These are phyloP conservation scores for Neocrepidodera transversa DNA, from an alignment of 2,888 invertebrate genomes.

Conservation along the genomic window DNA sequence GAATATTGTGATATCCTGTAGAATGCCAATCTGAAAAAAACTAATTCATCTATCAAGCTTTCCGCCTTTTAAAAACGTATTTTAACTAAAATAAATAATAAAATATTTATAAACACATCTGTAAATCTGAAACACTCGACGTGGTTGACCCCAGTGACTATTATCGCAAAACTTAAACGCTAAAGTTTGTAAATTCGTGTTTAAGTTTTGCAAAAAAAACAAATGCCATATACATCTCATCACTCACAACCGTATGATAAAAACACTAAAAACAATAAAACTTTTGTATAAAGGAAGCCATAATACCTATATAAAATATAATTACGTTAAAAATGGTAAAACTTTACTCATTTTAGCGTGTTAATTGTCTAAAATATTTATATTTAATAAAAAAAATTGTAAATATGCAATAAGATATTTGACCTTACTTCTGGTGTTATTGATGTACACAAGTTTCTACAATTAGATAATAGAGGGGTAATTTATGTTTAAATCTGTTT, in stretches of 20 bases:
- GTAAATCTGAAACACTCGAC: conserved; percentile 15
- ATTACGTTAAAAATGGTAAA: too few relatives aligned
- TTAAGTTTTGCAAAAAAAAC: conserved; percentile 1
- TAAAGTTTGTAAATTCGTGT: not conserved
- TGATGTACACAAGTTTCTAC: conserved; percentile 37
- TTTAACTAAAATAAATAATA: not conserved
- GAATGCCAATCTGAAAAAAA: conserved; percentile 12
- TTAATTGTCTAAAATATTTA: not conserved
- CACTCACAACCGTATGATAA: conserved; percentile 12
- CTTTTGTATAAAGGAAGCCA: conserved; percentile 20
- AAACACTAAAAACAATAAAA: conserved; percentile 4
- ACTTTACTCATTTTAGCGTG: conserved; percentile 18
- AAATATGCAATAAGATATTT: conserved; percentile 51
- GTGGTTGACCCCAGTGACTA: conserved; percentile 5
- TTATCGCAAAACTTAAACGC: not conserved
- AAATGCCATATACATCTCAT: not conserved
- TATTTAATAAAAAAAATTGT: conserved; percentile 36
- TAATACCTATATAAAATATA: conserved; percentile 18
- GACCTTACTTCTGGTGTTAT: conserved; percentile 45
- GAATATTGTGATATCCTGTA: conserved; percentile 10
- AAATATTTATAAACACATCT: conserved; percentile 4
- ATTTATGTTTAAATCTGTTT: not conserved
- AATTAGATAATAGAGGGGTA: conserved; percentile 31
- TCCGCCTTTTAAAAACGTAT: conserved; percentile 5
- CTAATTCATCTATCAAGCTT: conserved; percentile 4